These are phyloP conservation scores for Sebastiscus albofasciatus DNA, from an alignment of 2,797 vertebrate genomes.

Conservation along the genomic window DNA sequence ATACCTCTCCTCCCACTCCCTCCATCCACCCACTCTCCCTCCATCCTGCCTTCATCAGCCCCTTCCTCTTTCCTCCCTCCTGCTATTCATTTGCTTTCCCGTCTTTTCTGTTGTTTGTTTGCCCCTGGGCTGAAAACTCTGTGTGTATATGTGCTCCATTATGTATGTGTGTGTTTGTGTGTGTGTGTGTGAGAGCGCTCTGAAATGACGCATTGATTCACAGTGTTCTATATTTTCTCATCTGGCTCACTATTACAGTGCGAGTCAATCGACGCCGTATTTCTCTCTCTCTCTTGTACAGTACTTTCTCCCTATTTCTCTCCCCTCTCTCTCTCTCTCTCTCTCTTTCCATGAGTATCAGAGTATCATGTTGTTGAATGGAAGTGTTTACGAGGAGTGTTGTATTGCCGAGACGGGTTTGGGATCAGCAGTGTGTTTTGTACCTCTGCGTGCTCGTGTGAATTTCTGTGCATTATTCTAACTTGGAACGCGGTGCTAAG, in stretches of 20 bases:
- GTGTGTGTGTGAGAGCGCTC: conserved; percentile 34
- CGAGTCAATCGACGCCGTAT: conserved; percentile 70
- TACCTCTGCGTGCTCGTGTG: conserved; percentile 34
- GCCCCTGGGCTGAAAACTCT: conserved; percentile 68
- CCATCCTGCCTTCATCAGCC: conserved; percentile 59
- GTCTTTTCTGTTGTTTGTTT: conserved; percentile 74
- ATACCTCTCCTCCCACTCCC: conserved; percentile 59
- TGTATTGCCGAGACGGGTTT: conserved; percentile 53
- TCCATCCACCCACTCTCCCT: conserved; percentile 62
- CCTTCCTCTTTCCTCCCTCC: conserved; percentile 52
- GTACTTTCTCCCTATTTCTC: conserved; percentile 44
- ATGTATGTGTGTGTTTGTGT: conserved; percentile 9
- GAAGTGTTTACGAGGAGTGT: conserved; percentile 67
- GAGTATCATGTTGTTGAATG: conserved; percentile 71
- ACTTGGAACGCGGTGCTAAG: conserved; percentile 9
- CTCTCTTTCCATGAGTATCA: conserved; percentile 50
- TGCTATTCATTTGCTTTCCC: conserved; percentile 73
- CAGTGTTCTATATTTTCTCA: conserved; percentile 78
- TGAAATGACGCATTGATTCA: conserved; percentile 82
- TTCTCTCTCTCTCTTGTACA: conserved; percentile 43
- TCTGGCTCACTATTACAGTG: conserved; percentile 78
- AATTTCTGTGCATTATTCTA: conserved; percentile 36
- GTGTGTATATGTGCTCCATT: conserved; percentile 51
- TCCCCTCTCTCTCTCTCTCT: neutral
- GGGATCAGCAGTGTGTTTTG: conserved; percentile 42